Percentiles rank a stretch among this genome's conserved stretches.
Evolutionary conservation across 2,797 vertebrate species (phyloP).

Genomic region (Neosalanx taihuensis): DNA sequence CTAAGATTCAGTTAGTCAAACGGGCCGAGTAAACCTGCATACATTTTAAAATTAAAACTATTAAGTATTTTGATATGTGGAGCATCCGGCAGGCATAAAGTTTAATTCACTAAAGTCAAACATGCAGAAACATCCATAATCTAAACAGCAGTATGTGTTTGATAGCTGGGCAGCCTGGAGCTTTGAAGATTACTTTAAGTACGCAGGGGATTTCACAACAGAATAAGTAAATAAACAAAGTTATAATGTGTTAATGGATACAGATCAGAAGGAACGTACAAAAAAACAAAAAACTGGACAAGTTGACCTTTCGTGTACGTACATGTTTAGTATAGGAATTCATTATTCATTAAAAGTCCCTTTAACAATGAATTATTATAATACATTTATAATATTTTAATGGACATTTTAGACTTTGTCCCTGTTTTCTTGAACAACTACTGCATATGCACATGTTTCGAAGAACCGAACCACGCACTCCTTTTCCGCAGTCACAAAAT

Average conservation of each 20-base stretch:
- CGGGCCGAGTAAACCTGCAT: conserved; percentile 17
- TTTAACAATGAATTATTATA: no score
- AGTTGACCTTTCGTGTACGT: no score
- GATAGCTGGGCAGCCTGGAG: conserved; percentile 53
- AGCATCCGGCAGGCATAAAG: conserved; percentile 51
- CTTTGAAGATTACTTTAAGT: conserved; percentile 60
- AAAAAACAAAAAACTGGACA: no score
- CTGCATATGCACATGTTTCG: neutral
- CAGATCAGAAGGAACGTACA: neutral
- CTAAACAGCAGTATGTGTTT: conserved; percentile 51
- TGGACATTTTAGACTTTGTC: no score
- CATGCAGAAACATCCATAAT: conserved; percentile 63
- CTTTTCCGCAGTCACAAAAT: no score
- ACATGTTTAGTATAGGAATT: no score
- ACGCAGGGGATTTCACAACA: conserved; percentile 49
- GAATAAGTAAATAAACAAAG: conserved; percentile 20
- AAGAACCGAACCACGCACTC: no score
- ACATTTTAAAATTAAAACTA: conserved; percentile 46
- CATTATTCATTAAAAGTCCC: neutral
- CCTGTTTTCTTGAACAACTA: neutral
- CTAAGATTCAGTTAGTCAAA: no score
- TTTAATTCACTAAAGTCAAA: conserved; percentile 58
- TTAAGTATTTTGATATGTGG: conserved; percentile 54
- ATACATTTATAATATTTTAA: no score
- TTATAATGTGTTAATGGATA: neutral